Evolutionary conservation across 2,888 invertebrate species (phyloP).

Genomic region (Xestia rhomboidea): DNA sequence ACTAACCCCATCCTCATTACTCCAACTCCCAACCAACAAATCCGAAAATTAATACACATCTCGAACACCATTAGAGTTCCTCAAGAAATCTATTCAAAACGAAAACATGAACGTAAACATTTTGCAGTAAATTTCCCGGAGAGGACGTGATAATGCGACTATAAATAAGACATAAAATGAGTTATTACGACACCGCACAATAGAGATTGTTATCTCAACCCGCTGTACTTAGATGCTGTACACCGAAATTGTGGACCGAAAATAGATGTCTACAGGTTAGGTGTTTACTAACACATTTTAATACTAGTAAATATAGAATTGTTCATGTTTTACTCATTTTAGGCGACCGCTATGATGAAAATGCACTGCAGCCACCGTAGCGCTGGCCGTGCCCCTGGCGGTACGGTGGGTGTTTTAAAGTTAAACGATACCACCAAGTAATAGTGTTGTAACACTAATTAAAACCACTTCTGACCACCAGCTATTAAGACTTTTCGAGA

Average conservation of each 20-base stretch:
- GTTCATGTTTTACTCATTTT: too few relatives aligned
- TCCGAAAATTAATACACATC: slow-evolving; percentile 48
- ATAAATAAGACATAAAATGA: slow-evolving; percentile 74
- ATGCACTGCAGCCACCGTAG: too few relatives aligned
- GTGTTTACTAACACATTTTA: not conserved
- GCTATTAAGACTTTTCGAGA: too few relatives aligned
- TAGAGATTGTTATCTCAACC: slow-evolving; percentile 69
- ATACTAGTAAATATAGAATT: too few relatives aligned
- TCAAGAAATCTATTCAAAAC: slow-evolving; percentile 63
- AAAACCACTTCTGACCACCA: too few relatives aligned
- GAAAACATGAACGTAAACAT: slow-evolving; percentile 61
- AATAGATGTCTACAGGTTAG: slow-evolving; percentile 42
- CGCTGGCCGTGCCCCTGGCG: too few relatives aligned
- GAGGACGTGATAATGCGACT: slow-evolving; percentile 74
- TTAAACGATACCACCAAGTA: too few relatives aligned
- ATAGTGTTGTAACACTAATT: too few relatives aligned
- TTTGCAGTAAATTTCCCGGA: slow-evolving; percentile 62
- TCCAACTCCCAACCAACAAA: slow-evolving; percentile 28
- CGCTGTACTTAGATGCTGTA: slow-evolving; percentile 60
- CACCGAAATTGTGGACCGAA: slow-evolving; percentile 64
- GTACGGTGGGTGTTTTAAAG: too few relatives aligned
- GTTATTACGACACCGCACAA: slow-evolving; percentile 67
- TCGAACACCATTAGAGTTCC: slow-evolving; percentile 39
- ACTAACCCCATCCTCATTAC: slow-evolving; percentile 30
- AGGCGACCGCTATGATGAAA: not conserved